Percentiles rank a stretch among this genome's conserved stretches.
Evolutionary conservation across 2,888 invertebrate genomes (phyloP).

Genomic region (Hipparchia sbordonii): DNA sequence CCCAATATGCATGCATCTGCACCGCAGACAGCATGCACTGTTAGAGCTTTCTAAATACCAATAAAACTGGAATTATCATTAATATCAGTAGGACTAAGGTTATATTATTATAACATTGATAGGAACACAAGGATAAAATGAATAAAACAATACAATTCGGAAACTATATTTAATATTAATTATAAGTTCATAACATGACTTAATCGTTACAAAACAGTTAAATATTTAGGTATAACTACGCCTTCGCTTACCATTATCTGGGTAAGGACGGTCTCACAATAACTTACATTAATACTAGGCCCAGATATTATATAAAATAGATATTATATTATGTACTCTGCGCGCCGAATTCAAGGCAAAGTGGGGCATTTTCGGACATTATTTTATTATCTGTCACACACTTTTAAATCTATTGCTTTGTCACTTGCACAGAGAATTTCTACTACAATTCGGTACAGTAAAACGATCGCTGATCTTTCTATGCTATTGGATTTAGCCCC

Average conservation of each 20-base stretch:
- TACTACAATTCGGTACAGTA: too few species aligned
- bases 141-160: conserved; percentile 56
- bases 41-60: too few species aligned
- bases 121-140: conserved; percentile 16
- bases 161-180: conserved; percentile 82
- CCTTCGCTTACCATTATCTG: conserved; percentile 76
- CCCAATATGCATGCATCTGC: too few species aligned
- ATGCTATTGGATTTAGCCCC: too few species aligned
- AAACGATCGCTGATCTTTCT: too few species aligned
- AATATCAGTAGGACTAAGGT: too few species aligned
- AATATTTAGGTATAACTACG: conserved; percentile 75
- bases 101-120: not conserved
- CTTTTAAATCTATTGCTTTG: too few species aligned
- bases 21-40: too few species aligned
- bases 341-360: conserved; percentile 1
- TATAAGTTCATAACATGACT: conserved; percentile 82
- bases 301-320: conserved; percentile 59
- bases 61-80: too few species aligned
- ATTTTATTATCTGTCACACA: too few species aligned
- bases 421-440: too few species aligned
- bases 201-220: conserved; percentile 81
- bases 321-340: not conserved
- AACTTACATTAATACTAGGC: conserved; percentile 78
- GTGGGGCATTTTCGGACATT: not conserved
- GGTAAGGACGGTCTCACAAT: conserved; percentile 80